Base-by-base conservation (phyloP, 2,797 vertebrate species). In the Acipenser transmontanus region DNA sequence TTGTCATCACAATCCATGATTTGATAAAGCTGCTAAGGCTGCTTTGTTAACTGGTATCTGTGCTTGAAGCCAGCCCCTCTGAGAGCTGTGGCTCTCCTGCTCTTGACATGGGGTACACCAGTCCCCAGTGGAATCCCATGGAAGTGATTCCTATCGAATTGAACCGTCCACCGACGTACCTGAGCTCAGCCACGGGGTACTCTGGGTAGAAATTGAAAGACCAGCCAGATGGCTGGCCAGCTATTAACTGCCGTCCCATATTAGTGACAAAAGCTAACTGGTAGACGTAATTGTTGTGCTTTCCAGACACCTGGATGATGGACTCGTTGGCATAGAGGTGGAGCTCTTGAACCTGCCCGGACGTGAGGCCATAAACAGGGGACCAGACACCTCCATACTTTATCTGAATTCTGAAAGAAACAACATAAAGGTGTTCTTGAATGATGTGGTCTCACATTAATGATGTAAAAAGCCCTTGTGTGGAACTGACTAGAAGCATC, bases 151-250 rank as follows among this genome's bases (percentile, higher is more conserved):
- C 60, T 17, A 17, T 17, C 11, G 62, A 48, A 1, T 63, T 13
- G 1, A 5, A 0, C 0, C 60, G 47, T 0, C 75, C 74, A 1
- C 72, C 80, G 61, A 82, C 7, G 62, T 74, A 59, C 54, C 63
- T 12, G 20, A 82, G 76, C 75, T 81, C 73, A 0, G 70, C 71
- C 1, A 61, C 8, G 0, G 0, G 3, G 68, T 61, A 20, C 1
- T 0, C 1, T 0, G 73, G 50, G 5, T 77, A 82, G 77, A 78
- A 73, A 73, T 80, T 77, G 69, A 77, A 82, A 51, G 72, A 69
- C 0, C 0, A 0, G 2, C 74, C 75, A 0, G 3, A 0, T 0
- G 72, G 66, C 61, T 70, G 66, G 0, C 81, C 81, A 0, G 20
- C 72, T 0, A 0, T 0, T 62, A 82, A 50, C 0, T n/a, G 13